These are phyloP conservation scores for Ernsta delagoae DNA, from an alignment of 2,888 invertebrate genomes.

Conservation along the genomic window DNA sequence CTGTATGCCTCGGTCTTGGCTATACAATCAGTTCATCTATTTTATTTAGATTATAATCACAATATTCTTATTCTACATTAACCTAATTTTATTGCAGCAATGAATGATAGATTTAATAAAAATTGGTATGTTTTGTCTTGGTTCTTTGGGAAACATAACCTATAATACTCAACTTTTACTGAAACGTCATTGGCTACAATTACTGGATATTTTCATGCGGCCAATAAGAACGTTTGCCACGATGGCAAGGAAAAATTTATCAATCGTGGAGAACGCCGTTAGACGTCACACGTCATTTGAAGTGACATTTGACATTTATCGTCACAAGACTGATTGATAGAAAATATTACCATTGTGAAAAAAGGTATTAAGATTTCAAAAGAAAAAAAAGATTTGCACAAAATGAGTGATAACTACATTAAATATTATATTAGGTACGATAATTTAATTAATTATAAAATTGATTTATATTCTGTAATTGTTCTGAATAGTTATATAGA, in stretches of 20 bases:
- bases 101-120: background rate
- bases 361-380: no score
- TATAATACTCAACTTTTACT: background rate
- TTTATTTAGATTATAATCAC: constrained; percentile 32
- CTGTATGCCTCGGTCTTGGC: constrained; percentile 9
- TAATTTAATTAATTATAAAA: no score
- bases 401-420: no score
- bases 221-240: constrained; percentile 15
- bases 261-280: constrained; percentile 12
- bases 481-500: no score
- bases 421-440: no score
- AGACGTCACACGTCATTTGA: fast-evolving
- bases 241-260: background rate
- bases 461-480: no score
- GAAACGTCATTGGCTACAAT: constrained; percentile 36
- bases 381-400: no score
- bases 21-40: constrained; percentile 32
- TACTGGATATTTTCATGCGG: background rate
- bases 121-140: constrained; percentile 8
- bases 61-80: constrained; percentile 27
- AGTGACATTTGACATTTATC: background rate
- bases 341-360: constrained; percentile 5
- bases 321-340: constrained; percentile 8
- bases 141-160: no score
- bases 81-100: constrained; percentile 18